phyloP scores from a whole-genome alignment of 35 echinoderm and acorn worm species.

The Acanthaster planci region DNA sequence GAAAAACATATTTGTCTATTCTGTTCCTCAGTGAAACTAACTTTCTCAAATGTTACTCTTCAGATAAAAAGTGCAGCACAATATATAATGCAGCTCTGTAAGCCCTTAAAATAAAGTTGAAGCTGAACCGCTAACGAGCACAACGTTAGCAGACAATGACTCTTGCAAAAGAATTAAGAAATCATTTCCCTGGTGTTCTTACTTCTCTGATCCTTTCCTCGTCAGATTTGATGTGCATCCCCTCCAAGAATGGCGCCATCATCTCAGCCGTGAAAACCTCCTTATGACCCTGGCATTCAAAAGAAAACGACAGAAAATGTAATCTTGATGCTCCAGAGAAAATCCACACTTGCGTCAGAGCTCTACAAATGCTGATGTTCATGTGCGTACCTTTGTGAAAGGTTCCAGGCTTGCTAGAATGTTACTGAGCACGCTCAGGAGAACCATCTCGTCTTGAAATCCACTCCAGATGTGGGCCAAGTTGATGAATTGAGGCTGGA shows the following conservation, averaged over 20 bases:
- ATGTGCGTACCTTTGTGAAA: slow-evolving; percentile 73
- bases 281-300: slow-evolving; percentile 63
- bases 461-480: slow-evolving; percentile 94
- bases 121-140: too few relatives aligned
- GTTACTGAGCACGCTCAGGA: slow-evolving; percentile 96
- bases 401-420: slow-evolving; percentile 94
- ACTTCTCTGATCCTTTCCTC: slow-evolving; percentile 91
- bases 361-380: neutral
- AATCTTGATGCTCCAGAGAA: too few relatives aligned
- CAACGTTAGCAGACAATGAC: too few relatives aligned
- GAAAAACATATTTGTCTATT: too few relatives aligned
- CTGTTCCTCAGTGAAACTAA: too few relatives aligned
- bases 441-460: slow-evolving; percentile 99
- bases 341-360: too few relatives aligned
- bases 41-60: too few relatives aligned
- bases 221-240: slow-evolving; percentile 75
- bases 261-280: slow-evolving; percentile 86
- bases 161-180: neutral
- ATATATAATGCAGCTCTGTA: too few relatives aligned
- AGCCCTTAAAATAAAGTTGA: too few relatives aligned
- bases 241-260: slow-evolving; percentile 67
- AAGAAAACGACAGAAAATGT: too few relatives aligned
- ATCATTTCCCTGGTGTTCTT: neutral
- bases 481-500: slow-evolving; percentile 98
- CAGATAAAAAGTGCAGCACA: too few relatives aligned